Evolutionary conservation across 2,797 vertebrate genomes (phyloP), one percentile per base, ranked within the genome.

Genomic region (Chrosomus eos): DNA sequence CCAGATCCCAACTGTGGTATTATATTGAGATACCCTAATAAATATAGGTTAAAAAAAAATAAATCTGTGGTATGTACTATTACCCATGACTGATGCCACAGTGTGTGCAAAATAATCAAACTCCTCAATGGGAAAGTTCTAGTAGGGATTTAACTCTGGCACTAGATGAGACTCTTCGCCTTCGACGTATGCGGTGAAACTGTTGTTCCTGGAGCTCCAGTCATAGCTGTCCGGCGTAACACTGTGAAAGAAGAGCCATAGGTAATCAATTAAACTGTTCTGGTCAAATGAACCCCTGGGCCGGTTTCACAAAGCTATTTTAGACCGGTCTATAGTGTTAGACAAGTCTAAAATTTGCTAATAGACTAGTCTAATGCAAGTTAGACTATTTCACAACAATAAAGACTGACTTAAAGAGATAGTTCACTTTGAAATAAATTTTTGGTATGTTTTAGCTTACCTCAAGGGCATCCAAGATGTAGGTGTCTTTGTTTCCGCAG

Each of bases 191-290:
- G 95, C 94, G 51, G 92, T 91, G 87, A 97, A 97, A 88, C 96
- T 96, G 90, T 95, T 96, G 87, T 91, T 94, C 51, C 95, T 96
- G 53, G 95, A 95, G 71, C 95, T 95, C 97, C 97, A 98, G 19
- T 97, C 97, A 2, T 95, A 97, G 90, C 93, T 95, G 87, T 98
- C 97, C 11, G 96, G 93, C 71, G 95, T 94, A 87, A 97, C 93
- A 89, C 97, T 99, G 88, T n/a, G 43, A 62, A 70, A 8, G 1
- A 83, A 43, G 28, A 70, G 11, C 2, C 66, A 18, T 6, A 1
- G 36, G 2, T 21, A 58, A 3, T 58, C 16, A 3, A 8, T 60
- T 9, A 38, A 76, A 76, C 33, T 0, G 3, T 38, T 76, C 31
- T n/a, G 28, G 31, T 55, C 11, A 75, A 10, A 51, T 68, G 0